Evolutionary conservation across 2,113 vertebrate genomes (phyloP).

Genomic region (Cromileptes altivelis): DNA sequence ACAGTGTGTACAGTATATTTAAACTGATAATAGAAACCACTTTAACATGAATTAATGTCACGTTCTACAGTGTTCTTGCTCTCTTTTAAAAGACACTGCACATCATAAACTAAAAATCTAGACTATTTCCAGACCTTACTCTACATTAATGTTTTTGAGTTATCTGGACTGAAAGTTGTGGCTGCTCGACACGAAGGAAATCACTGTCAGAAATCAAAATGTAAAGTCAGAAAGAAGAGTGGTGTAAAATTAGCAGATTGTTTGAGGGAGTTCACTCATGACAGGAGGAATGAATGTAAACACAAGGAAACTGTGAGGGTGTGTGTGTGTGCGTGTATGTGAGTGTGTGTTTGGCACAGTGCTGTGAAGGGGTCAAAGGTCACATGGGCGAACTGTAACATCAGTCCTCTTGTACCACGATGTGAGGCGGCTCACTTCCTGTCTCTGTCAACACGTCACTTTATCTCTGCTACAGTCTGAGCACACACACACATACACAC

Average conservation of each 20-base stretch:
- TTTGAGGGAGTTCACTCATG: conserved; percentile 32
- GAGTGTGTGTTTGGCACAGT: not conserved
- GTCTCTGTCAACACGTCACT: conserved; percentile 30
- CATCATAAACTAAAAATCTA: too few relatives aligned
- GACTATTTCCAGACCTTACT: too few relatives aligned
- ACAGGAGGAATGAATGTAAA: conserved; percentile 33
- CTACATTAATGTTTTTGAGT: too few relatives aligned
- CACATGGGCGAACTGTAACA: not conserved
- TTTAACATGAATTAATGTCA: too few relatives aligned
- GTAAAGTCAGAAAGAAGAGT: not conserved
- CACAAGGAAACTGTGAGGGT: conserved; percentile 4
- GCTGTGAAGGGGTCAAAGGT: conserved; percentile 24
- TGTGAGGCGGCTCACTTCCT: conserved; percentile 37
- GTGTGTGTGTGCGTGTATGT: conserved; percentile 12
- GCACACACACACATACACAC: conserved; percentile 18
- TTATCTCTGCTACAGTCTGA: conserved; percentile 3
- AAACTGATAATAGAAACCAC: too few relatives aligned
- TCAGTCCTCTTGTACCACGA: not conserved
- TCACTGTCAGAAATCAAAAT: too few relatives aligned
- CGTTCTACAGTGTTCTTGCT: too few relatives aligned
- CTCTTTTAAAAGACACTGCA: too few relatives aligned
- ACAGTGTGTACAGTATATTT: too few relatives aligned
- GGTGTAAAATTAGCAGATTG: not conserved
- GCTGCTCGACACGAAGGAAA: too few relatives aligned
- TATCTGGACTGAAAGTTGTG: too few relatives aligned